Conservation (phyloP, 1,140 invertebrate genomes). For the Caenorhabditis elegans region WBcel235 BX284603.4:2812001-2812500, state of each 20-base stretch:
- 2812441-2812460: slow-evolving; percentile 62
- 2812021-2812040: no score
- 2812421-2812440: slow-evolving; percentile 62
- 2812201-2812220: no score
- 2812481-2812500: slow-evolving; percentile 49
- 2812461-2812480: slow-evolving; percentile 60
- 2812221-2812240: neutral
- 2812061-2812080: neutral
- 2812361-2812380: slow-evolving; percentile 59
- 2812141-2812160: neutral
- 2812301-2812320: no score
- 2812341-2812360: slow-evolving; percentile 59
- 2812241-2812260: neutral
- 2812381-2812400: slow-evolving; percentile 60
- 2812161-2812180: neutral
- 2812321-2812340: slow-evolving; percentile 52
- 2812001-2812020: no score
- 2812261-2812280: no score
- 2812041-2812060: neutral
- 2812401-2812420: slow-evolving; percentile 62
- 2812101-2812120: no score
- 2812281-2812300: no score
- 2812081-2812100: neutral
- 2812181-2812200: slow-evolving; percentile 7
- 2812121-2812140: neutral